Evolutionary conservation across 2,888 invertebrate genomes (phyloP).

Genomic region (Ischnura elegans): DNA sequence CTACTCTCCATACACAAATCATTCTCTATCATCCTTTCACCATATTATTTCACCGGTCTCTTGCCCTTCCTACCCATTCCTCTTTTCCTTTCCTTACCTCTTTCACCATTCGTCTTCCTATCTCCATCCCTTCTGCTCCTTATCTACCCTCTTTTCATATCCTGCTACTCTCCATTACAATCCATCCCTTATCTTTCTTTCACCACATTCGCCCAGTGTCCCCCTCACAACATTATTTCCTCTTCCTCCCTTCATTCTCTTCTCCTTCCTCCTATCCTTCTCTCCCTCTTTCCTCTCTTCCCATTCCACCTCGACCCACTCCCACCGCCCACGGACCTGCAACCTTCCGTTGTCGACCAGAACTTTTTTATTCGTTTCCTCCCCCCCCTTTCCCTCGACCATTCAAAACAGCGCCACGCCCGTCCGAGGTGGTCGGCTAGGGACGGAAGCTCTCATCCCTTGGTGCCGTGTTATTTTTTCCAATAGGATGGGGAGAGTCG

Average conservation of each 20-base stretch:
- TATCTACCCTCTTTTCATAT: too few species aligned
- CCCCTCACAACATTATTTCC: too few species aligned
- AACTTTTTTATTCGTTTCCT: constrained; percentile 1
- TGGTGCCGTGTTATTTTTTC: not conserved
- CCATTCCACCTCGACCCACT: not conserved
- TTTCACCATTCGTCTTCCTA: too few species aligned
- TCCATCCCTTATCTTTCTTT: too few species aligned
- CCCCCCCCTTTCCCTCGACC: not conserved
- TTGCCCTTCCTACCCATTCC: too few species aligned
- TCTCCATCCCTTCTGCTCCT: too few species aligned
- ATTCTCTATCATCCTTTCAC: too few species aligned
- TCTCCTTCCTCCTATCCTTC: not conserved
- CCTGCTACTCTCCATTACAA: too few species aligned
- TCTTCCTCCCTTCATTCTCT: not conserved
- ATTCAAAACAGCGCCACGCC: constrained; percentile 35
- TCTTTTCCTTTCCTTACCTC: too few species aligned
- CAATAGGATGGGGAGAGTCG: not conserved
- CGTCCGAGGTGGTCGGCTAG: constrained; percentile 27
- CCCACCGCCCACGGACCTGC: not conserved
- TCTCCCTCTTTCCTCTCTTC: not conserved
- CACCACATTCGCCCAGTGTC: not conserved
- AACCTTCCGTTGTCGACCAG: constrained; percentile 3
- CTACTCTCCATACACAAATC: too few species aligned
- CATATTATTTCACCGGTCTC: too few species aligned
- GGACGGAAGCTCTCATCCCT: not conserved